Base-by-base conservation (phyloP, 2,888 invertebrate genomes). In the Microplitis manilae region DNA sequence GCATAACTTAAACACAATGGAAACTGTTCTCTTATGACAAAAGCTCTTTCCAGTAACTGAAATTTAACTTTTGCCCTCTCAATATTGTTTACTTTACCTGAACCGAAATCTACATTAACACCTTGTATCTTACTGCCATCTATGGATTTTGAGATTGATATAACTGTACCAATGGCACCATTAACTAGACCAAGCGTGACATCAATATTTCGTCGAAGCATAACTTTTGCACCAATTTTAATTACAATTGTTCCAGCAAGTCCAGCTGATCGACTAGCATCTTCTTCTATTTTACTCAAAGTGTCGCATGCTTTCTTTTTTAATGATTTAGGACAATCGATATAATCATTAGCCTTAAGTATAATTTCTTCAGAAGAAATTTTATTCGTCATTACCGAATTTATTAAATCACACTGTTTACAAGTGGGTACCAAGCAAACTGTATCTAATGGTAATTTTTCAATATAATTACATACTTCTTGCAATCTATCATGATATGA, bases 201-300 rank as follows among this genome's bases (percentile, higher is more conserved):
- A 17, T 69, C 69, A 59, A 69, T 69, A 17, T 69, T 50, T 9
- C 69, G 59, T 50, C 69, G 17, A 7, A 86, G 77, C 84, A 85
- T 85, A 13, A 85, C 72, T 79, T 77, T 80, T 15, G 79, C 79
- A n/a, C 79, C 82, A 41, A 79, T 68, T 74, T 83, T 84, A n/a
- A 83, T 69, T 30, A 62, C 76, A 6, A 85, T 83, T 15, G 64
- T 68, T 78, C 76, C 77, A 20, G 81, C 78, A 6, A 84, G 78
- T 6, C 84, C 85, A 15, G 82, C 85, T 38, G 84, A 84, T 39
- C 71, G 67, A 6, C 79, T 81, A 60, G 71, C 62, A 65, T 84
- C 80, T 68, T 84, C 81, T 39, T 84, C 79, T 38, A 75, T 39
- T 71, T 81, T 82, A 20, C 71, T 38, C 39, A 84, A 73, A 59